Conservation (phyloP, 2,888 invertebrate species). For the Pandemis cinnamomeana region DNA sequence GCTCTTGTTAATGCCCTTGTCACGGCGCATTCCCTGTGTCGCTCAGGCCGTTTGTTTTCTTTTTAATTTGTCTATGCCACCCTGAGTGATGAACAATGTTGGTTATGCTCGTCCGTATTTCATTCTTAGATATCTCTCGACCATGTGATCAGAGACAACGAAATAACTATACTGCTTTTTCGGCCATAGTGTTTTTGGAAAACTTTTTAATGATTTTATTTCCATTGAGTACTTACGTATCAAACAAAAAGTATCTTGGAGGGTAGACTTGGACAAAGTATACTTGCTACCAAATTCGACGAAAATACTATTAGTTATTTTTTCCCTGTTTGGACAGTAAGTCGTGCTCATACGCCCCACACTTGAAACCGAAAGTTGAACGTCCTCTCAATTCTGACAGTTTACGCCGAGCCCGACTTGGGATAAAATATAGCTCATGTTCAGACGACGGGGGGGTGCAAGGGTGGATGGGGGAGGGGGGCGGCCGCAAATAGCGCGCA, state of each 20-base stretch:
- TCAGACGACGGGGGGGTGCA: conserved; percentile 70
- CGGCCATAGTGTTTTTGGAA: not conserved
- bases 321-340: conserved; percentile 1
- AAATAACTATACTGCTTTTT: not conserved
- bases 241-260: not conserved
- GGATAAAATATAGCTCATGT: conserved; percentile 83
- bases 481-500: conserved; percentile 79
- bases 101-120: conserved; percentile 12
- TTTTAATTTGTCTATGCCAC: conserved; percentile 42
- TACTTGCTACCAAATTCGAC: not conserved
- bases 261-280: not conserved
- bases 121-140: not conserved
- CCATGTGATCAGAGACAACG: not conserved
- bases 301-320: not conserved
- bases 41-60: conserved; percentile 70
- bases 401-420: conserved; percentile 79
- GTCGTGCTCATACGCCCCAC: conserved; percentile 22
- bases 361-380: conserved; percentile 74
- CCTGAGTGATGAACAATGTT: conserved; percentile 26
- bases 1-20: conserved; percentile 79
- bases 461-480: conserved; percentile 59
- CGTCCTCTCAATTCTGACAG: conserved; percentile 81
- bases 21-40: conserved; percentile 79
- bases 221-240: not conserved
- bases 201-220: not conserved